Evolutionary conservation across 1,140 invertebrate species (phyloP).

Genomic region (Marisa cornuarietis): DNA sequence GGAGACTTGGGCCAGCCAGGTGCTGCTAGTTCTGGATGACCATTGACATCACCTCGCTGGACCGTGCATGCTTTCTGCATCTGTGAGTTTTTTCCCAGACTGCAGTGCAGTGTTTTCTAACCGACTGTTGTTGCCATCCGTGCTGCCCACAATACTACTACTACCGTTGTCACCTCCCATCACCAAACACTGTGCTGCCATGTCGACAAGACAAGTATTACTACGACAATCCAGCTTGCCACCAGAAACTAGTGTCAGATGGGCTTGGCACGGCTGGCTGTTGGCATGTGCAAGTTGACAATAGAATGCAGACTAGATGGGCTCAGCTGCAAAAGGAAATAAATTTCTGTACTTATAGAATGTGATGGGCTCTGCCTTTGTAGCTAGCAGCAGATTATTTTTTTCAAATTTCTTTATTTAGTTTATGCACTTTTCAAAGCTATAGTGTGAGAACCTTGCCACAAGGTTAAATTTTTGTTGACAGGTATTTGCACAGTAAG

Average conservation of each 20-base stretch:
- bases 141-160: too few relatives aligned
- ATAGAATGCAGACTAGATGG: not conserved
- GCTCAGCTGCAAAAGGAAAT: not conserved
- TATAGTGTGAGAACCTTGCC: too few relatives aligned
- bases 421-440: too few relatives aligned
- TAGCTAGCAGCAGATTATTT: too few relatives aligned
- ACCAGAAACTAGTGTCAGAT: not conserved
- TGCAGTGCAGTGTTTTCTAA: too few relatives aligned
- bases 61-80: not conserved
- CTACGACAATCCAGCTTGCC: slow-evolving; percentile 1
- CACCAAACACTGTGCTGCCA: not conserved
- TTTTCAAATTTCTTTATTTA: too few relatives aligned
- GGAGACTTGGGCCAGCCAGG: slow-evolving; percentile 5
- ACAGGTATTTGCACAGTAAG: too few relatives aligned
- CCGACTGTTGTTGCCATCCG: too few relatives aligned
- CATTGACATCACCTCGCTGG: not conserved
- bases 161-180: not conserved
- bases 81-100: not conserved
- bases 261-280: not conserved
- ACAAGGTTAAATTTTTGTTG: too few relatives aligned
- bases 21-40: not conserved
- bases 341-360: too few relatives aligned
- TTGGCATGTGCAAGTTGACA: not conserved
- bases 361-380: too few relatives aligned
- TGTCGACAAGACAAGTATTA: not conserved